Percentiles rank a stretch among this genome's conserved stretches.
phyloP scores from a whole-genome alignment of 2,888 invertebrate genomes.

The Epiblema foenella region DNA sequence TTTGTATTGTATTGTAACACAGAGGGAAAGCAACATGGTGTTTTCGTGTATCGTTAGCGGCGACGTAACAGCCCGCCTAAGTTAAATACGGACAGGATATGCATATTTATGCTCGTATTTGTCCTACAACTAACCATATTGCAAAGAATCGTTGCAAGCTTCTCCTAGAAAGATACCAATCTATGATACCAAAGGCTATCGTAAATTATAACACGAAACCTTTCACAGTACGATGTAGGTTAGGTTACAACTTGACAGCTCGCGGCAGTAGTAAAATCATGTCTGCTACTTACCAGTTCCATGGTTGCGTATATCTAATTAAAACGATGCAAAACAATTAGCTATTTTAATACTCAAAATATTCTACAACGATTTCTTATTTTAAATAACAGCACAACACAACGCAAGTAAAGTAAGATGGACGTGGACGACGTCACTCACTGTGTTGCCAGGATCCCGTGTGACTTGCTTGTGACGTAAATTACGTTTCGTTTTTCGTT shows the following conservation, averaged over 20 bases:
- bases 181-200: not conserved
- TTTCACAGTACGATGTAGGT: not conserved
- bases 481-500: too few relatives aligned
- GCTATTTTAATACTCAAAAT: not conserved
- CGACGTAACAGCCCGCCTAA: not conserved
- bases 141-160: too few relatives aligned
- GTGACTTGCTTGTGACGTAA: not conserved
- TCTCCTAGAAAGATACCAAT: not conserved
- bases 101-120: not conserved
- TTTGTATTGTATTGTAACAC: too few relatives aligned
- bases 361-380: not conserved
- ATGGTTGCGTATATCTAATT: constrained; percentile 14
- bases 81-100: not conserved
- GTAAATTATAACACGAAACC: not conserved
- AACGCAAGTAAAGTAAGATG: constrained; percentile 13
- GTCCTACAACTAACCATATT: not conserved
- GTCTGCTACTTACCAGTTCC: constrained; percentile 33
- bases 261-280: not conserved
- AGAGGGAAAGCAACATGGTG: too few relatives aligned
- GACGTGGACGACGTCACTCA: not conserved
- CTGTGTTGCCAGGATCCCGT: constrained; percentile 24
- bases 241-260: constrained; percentile 36
- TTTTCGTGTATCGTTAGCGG: not conserved
- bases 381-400: not conserved
- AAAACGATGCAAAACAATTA: constrained; percentile 3